These are phyloP conservation scores for Flexamia atlantica DNA, from an alignment of 2,888 invertebrate genomes.

Conservation along the genomic window DNA sequence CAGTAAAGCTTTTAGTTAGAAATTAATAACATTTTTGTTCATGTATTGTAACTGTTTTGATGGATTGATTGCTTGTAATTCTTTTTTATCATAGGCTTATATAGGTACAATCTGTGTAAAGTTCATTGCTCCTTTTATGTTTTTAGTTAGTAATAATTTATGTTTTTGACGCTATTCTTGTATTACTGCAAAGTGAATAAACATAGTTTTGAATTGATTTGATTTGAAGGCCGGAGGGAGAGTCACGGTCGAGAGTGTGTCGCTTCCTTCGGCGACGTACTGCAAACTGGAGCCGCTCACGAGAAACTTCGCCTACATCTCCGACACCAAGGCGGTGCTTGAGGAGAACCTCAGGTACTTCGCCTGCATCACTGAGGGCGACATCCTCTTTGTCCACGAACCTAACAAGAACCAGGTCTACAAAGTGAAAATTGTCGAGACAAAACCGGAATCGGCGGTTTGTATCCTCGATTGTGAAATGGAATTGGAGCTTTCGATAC, in stretches of 20 bases:
- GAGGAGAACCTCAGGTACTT: conserved; percentile 24
- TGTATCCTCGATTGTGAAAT: conserved; percentile 41
- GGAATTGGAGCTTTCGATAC: conserved; percentile 25
- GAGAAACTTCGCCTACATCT: conserved; percentile 43
- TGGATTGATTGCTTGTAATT: no score
- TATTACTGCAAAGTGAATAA: no score
- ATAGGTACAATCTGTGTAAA: no score
- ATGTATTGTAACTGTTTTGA: no score
- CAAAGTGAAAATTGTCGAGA: conserved; percentile 25
- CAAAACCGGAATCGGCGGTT: conserved; percentile 27
- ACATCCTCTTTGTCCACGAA: conserved; percentile 22
- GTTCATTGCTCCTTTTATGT: no score
- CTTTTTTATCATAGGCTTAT: no score
- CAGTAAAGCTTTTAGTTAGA: no score
- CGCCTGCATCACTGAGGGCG: conserved; percentile 37
- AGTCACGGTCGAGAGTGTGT: conserved; percentile 3
- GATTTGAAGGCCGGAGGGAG: not conserved
- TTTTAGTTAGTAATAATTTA: no score
- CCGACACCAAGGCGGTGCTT: not conserved
- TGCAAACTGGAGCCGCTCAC: conserved; percentile 27
- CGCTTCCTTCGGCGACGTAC: conserved; percentile 6
- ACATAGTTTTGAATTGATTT: no score
- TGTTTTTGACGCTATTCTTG: no score
- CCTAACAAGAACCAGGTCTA: conserved; percentile 16
- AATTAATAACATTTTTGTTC: no score